These are phyloP conservation scores for Tetrapedia diversipes DNA, from an alignment of 2,888 invertebrate genomes.

Conservation along the genomic window DNA sequence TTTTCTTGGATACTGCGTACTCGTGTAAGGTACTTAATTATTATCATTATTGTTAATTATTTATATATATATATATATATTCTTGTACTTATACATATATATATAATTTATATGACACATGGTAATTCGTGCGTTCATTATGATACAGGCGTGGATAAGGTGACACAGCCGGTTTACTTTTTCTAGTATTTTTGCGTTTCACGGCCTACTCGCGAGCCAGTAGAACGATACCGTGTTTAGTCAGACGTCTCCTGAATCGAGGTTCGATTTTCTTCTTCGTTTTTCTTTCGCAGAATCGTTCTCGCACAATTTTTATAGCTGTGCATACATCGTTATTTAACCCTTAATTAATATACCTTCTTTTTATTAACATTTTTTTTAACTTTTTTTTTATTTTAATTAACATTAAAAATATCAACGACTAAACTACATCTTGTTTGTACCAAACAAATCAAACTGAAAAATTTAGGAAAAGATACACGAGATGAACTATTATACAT, in stretches of 20 bases:
- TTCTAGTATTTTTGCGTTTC: background rate
- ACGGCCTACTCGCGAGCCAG: background rate
- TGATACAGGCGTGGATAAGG: constrained; percentile 68
- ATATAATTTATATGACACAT: constrained; percentile 65
- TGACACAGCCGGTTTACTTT: constrained; percentile 68
- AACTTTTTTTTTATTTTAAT: too few species aligned
- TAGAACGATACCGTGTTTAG: constrained; percentile 1
- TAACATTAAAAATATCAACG: too few species aligned
- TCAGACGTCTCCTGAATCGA: constrained; percentile 2
- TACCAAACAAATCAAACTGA: too few species aligned
- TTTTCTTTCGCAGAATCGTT: too few species aligned
- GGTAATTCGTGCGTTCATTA: constrained; percentile 72
- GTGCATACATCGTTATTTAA: too few species aligned
- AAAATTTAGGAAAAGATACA: too few species aligned
- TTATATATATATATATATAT: constrained; percentile 36
- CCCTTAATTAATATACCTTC: too few species aligned
- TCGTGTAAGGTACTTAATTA: constrained; percentile 70
- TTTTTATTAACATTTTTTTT: too few species aligned
- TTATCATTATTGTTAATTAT: constrained; percentile 65
- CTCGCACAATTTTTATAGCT: too few species aligned
- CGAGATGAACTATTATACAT: too few species aligned
- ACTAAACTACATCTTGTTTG: too few species aligned
- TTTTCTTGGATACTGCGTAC: constrained; percentile 65
- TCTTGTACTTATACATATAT: constrained; percentile 42
- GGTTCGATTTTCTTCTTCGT: too few species aligned